A percentile compares a stretch with the other conserved stretches of the same genome.
These are phyloP conservation scores for Eupeodes corollae DNA, from an alignment of 1,140 invertebrate species.

Conservation along the genomic window DNA sequence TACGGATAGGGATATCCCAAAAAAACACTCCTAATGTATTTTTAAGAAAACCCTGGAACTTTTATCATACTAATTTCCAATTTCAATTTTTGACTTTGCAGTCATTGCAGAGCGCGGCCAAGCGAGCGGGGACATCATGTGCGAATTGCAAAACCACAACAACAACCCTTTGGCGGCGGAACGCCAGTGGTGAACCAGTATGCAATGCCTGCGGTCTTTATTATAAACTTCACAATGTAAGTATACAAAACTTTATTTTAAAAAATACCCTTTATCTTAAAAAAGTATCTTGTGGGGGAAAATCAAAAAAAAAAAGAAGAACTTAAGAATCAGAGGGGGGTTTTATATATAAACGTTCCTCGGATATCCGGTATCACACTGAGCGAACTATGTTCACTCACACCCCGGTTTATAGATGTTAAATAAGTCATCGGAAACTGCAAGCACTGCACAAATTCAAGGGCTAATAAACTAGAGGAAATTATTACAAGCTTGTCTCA, in stretches of 20 bases:
- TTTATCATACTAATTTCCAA: not conserved
- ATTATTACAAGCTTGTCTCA: not conserved
- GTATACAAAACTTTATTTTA: constrained; percentile 37
- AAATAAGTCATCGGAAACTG: too few relatives aligned
- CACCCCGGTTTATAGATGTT: too few relatives aligned
- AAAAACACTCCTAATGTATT: too few relatives aligned
- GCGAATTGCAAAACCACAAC: constrained; percentile 93
- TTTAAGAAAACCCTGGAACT: not conserved
- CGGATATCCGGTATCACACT: too few relatives aligned
- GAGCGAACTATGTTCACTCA: too few relatives aligned
- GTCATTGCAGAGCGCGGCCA: constrained; percentile 84
- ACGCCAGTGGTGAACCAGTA: constrained; percentile 90
- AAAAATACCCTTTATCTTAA: not conserved
- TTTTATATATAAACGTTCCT: too few relatives aligned
- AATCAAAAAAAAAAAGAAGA: too few relatives aligned
- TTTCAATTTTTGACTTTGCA: constrained; percentile 39
- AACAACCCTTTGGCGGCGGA: constrained; percentile 89
- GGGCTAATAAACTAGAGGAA: not conserved
- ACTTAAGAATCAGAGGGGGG: too few relatives aligned
- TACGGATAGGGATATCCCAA: too few relatives aligned
- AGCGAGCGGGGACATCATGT: constrained; percentile 82
- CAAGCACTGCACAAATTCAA: not conserved
- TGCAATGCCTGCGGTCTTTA: constrained; percentile 96
- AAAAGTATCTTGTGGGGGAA: too few relatives aligned
- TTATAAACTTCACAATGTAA: constrained; percentile 95